phyloP scores from a whole-genome alignment of 1,140 invertebrate genomes.

The Hyphantria cunea region DNA sequence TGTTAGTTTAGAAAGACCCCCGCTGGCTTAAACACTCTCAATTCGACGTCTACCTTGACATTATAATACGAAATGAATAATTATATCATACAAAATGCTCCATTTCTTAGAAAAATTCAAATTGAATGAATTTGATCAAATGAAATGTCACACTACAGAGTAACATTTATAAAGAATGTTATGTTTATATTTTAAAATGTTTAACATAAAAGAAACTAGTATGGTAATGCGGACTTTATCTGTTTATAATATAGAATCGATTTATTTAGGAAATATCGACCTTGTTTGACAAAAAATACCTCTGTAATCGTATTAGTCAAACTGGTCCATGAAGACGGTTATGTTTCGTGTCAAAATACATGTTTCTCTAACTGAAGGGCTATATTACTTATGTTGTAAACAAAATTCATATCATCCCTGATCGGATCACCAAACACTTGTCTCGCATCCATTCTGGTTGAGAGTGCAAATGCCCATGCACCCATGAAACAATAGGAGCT shows the following conservation, averaged over 20 bases:
- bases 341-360: neutral
- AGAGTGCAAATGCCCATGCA: no score
- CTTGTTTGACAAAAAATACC: neutral
- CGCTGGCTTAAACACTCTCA: conserved; percentile 6
- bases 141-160: neutral
- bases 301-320: conserved; percentile 14
- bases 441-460: conserved; percentile 24
- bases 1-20: conserved; percentile 20
- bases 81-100: neutral
- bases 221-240: conserved; percentile 5
- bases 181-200: conserved; percentile 4
- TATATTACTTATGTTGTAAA: conserved; percentile 12
- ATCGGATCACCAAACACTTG: conserved; percentile 25
- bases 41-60: conserved; percentile 11
- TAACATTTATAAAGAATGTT: conserved; percentile 10
- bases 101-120: conserved; percentile 20
- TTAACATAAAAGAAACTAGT: neutral
- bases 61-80: conserved; percentile 19
- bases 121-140: conserved; percentile 2
- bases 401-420: conserved; percentile 23
- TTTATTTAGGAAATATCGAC: conserved; percentile 12
- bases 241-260: conserved; percentile 4
- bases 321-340: conserved; percentile 3
- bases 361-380: neutral
- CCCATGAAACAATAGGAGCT: conserved; percentile 38